These are phyloP conservation scores for Cairina moschata DNA, from an alignment of 2,113 vertebrate species.

Conservation along the genomic window DNA sequence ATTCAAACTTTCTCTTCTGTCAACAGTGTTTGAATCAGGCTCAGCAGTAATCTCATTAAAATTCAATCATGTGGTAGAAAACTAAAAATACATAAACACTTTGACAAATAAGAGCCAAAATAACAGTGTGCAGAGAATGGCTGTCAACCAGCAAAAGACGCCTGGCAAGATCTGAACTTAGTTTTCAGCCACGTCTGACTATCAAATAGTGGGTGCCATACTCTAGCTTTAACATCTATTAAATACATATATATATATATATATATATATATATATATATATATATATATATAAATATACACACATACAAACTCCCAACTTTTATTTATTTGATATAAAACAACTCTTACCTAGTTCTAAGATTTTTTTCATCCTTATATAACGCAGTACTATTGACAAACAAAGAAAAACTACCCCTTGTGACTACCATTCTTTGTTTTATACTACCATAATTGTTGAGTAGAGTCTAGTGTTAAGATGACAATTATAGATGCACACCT, in stretches of 20 bases:
- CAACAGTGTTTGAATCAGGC: not conserved
- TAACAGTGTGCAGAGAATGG: not conserved
- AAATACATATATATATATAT: not conserved
- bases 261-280: not conserved
- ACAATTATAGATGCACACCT: not conserved
- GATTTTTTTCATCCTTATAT: not conserved
- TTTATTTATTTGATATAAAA: not conserved
- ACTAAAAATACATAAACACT: not conserved
- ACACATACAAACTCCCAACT: not conserved
- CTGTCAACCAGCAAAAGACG: not conserved
- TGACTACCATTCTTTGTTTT: not conserved
- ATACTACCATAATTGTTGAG: not conserved
- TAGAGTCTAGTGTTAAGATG: not conserved
- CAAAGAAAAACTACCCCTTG: not conserved
- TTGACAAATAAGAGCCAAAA: not conserved
- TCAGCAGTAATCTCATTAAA: not conserved
- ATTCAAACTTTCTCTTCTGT: not conserved
- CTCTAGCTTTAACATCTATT: not conserved
- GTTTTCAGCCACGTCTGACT: not conserved
- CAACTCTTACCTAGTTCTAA: not conserved
- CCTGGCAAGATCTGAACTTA: not conserved
- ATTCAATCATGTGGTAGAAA: not conserved
- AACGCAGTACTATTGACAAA: not conserved
- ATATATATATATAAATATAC: too few relatives aligned
- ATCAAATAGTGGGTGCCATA: not conserved